These are phyloP conservation scores for Onychostruthus taczanowskii DNA, from an alignment of 2,113 vertebrate genomes.

Conservation along the genomic window DNA sequence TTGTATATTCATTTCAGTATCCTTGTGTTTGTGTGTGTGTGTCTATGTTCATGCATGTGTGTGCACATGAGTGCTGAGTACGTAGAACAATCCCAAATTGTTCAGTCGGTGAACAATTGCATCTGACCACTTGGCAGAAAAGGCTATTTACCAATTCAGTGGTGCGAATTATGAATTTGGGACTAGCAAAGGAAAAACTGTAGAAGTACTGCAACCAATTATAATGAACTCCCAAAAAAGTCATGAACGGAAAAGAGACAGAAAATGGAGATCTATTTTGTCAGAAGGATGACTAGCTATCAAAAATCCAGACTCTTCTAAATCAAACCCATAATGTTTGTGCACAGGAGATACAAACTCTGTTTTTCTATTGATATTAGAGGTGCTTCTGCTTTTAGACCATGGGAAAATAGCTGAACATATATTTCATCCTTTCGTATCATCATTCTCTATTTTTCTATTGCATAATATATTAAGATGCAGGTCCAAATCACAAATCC, in stretches of 20 bases:
- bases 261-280: background rate
- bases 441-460: background rate
- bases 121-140: background rate
- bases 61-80: background rate
- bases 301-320: background rate
- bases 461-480: background rate
- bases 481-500: background rate
- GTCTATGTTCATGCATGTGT: background rate
- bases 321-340: background rate
- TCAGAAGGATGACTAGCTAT: background rate
- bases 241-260: background rate
- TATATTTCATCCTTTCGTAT: background rate
- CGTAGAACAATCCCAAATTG: background rate
- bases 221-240: background rate
- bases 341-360: background rate
- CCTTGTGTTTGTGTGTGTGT: background rate
- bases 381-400: background rate
- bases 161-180: background rate
- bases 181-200: background rate
- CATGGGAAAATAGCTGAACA: background rate
- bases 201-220: background rate
- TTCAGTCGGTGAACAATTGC: background rate
- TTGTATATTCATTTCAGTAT: background rate
- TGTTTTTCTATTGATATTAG: background rate
- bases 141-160: background rate